Conservation (phyloP, 1,140 invertebrate genomes). For the Leptopilina boulardi region DNA sequence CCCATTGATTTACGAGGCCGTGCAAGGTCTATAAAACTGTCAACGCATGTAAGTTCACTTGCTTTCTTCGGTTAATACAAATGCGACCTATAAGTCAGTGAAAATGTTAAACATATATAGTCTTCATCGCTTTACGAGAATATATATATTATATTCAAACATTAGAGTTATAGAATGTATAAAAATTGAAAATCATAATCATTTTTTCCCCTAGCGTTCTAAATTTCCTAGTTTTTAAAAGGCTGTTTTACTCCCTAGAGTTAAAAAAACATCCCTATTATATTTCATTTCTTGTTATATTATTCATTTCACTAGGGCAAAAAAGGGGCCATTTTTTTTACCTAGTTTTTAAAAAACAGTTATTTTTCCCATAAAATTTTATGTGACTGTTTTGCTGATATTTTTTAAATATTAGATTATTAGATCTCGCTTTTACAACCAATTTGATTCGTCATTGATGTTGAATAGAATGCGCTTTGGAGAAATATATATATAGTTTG, state of each 20-base stretch:
- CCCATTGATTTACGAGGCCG: conserved; percentile 24
- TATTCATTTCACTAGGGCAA: too few relatives aligned
- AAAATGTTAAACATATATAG: conserved; percentile 13
- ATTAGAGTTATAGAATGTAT: neutral
- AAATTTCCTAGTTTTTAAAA: neutral
- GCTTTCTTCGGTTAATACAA: neutral
- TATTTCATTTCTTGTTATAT: too few relatives aligned
- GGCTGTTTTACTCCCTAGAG: too few relatives aligned
- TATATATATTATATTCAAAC: neutral
- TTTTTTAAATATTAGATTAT: neutral
- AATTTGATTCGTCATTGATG: neutral
- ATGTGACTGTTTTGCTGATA: too few relatives aligned
- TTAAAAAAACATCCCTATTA: too few relatives aligned
- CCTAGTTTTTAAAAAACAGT: too few relatives aligned
- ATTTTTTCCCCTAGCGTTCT: neutral
- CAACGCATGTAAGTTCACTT: conserved; percentile 8
- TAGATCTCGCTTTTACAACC: neutral
- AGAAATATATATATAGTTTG: neutral
- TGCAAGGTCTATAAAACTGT: conserved; percentile 22
- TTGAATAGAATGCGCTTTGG: neutral
- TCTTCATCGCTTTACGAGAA: neutral
- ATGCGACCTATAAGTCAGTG: neutral
- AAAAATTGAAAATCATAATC: too few relatives aligned
- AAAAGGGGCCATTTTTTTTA: too few relatives aligned
- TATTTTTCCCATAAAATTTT: too few relatives aligned